phyloP scores from a whole-genome alignment of 2,888 invertebrate genomes.

The Dynastes maya region DNA sequence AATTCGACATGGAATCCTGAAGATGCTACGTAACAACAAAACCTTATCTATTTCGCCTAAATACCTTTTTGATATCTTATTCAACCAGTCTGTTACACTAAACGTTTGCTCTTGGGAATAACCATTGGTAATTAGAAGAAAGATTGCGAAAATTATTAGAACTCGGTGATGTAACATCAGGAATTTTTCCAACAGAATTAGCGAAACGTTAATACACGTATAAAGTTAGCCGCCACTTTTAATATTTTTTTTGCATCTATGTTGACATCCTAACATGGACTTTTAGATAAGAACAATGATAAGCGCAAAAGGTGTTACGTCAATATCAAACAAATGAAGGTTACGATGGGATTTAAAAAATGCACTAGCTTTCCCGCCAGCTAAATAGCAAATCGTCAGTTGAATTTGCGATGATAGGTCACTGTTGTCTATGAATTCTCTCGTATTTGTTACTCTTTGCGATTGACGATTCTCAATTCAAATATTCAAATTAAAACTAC shows the following conservation, averaged over 20 bases:
- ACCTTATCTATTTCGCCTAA: not conserved
- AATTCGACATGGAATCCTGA: not conserved
- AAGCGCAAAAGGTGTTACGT: conserved; percentile 12
- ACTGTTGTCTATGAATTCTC: too few relatives aligned
- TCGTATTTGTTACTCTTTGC: too few relatives aligned
- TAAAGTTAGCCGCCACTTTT: not conserved
- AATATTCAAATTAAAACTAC: too few relatives aligned
- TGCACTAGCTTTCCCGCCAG: not conserved
- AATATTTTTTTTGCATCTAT: not conserved
- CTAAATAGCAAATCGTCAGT: too few relatives aligned
- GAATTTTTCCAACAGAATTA: not conserved
- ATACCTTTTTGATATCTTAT: not conserved
- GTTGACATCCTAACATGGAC: conserved; percentile 3
- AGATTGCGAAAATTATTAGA: not conserved
- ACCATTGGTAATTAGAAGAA: not conserved
- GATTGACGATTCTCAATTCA: too few relatives aligned
- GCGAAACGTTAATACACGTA: too few relatives aligned
- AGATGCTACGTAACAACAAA: not conserved
- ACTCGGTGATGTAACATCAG: not conserved
- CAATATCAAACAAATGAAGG: not conserved
- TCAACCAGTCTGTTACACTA: conserved; percentile 1
- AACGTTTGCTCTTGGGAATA: not conserved
- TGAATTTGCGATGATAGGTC: too few relatives aligned
- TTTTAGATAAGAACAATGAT: conserved; percentile 23
- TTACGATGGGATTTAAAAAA: not conserved